Percentiles rank a stretch among this genome's conserved stretches.
These are phyloP conservation scores for Euura saliciscinereae DNA, from an alignment of 1,140 invertebrate genomes.

Conservation along the genomic window DNA sequence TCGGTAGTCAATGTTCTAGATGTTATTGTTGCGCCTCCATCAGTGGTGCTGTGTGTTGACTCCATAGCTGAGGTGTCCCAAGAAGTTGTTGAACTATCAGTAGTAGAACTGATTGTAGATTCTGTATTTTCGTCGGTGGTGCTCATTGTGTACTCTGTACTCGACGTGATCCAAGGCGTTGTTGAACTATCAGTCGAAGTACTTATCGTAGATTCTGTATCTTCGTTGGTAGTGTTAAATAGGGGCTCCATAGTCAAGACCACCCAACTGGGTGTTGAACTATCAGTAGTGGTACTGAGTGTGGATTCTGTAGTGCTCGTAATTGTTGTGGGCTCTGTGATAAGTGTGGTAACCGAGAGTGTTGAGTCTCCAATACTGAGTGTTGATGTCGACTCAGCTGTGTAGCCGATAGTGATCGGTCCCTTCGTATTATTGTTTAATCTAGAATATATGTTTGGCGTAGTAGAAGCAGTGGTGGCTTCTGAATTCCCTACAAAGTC, in stretches of 20 bases:
- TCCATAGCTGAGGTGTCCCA: not conserved
- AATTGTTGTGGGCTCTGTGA: not conserved
- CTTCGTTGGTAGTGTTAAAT: slow-evolving; percentile 5
- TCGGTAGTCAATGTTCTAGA: slow-evolving; percentile 9
- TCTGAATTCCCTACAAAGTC: slow-evolving; percentile 2
- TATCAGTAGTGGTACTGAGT: slow-evolving; percentile 6
- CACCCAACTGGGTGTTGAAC: slow-evolving; percentile 6
- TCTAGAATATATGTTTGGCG: not conserved
- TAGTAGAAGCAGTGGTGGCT: not conserved
- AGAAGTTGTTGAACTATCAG: not conserved
- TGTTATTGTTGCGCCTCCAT: not conserved
- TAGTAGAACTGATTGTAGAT: not conserved
- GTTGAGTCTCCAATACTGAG: slow-evolving; percentile 11
- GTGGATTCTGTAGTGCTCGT: slow-evolving; percentile 5
- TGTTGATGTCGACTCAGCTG: slow-evolving; percentile 2
- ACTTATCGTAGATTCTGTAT: slow-evolving; percentile 4
- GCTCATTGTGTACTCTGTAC: slow-evolving; percentile 11
- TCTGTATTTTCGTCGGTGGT: slow-evolving; percentile 7
- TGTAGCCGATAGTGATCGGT: slow-evolving; percentile 9
- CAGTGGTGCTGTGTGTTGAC: not conserved
- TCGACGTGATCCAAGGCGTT: slow-evolving; percentile 14
- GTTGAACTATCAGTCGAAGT: slow-evolving; percentile 11
- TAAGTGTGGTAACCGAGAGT: not conserved
- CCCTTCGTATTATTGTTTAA: slow-evolving; percentile 6
- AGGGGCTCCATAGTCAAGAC: not conserved